Conservation (phyloP, 2,113 vertebrate genomes). For the Phoxinus phoxinus region DNA sequence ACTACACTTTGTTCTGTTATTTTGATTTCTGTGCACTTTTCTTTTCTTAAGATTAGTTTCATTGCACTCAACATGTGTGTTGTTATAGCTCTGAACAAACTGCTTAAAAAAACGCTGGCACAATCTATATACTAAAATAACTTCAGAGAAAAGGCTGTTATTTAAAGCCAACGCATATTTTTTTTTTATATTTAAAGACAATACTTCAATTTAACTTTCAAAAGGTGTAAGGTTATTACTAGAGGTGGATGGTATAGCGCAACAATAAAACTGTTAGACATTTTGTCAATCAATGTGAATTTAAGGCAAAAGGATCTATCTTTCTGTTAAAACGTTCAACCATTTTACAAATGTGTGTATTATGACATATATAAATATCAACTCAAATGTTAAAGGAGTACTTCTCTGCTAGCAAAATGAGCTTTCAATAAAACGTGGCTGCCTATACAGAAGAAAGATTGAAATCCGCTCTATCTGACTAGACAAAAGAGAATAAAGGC, state of each 20-base stretch:
- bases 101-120: neutral
- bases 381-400: too few species aligned
- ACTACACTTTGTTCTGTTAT: neutral
- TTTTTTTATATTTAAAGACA: too few species aligned
- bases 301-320: neutral
- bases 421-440: too few species aligned
- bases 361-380: too few species aligned
- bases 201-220: neutral
- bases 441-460: too few species aligned
- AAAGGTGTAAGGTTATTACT: neutral
- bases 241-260: neutral
- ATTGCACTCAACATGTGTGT: neutral
- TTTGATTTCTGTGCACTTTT: slow-evolving; percentile 1
- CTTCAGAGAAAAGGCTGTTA: slow-evolving; percentile 57
- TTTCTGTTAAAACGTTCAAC: neutral
- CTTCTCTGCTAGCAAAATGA: too few species aligned
- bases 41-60: neutral
- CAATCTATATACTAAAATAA: neutral
- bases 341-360: too few species aligned
- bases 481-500: too few species aligned
- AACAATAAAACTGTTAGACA: neutral
- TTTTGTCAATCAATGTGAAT: neutral
- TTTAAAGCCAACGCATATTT: neutral
- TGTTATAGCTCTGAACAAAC: neutral
- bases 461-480: too few species aligned